These are phyloP conservation scores for Meda fulgida DNA, from an alignment of 2,797 vertebrate genomes.

Conservation along the genomic window DNA sequence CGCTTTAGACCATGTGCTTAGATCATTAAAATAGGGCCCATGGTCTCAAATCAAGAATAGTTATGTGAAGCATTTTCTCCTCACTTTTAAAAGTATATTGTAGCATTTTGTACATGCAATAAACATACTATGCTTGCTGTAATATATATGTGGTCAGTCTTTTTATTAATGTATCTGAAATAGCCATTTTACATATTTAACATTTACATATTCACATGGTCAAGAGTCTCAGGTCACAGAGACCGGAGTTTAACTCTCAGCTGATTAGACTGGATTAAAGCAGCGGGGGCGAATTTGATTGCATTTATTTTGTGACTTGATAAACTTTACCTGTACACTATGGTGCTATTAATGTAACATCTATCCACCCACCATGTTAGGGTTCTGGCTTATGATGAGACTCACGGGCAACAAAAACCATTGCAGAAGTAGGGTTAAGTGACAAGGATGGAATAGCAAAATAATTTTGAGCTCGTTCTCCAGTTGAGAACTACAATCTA, in stretches of 20 bases:
- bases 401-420: not conserved
- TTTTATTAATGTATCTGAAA: slow-evolving; percentile 5
- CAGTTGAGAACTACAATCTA: slow-evolving; percentile 21
- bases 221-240: not conserved
- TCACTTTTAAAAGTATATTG: too few relatives aligned
- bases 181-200: not conserved
- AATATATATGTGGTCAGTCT: too few relatives aligned
- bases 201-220: not conserved
- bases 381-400: slow-evolving; percentile 7
- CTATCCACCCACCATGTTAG: slow-evolving; percentile 2
- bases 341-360: slow-evolving; percentile 16
- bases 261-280: slow-evolving; percentile 6
- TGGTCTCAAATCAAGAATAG: too few relatives aligned
- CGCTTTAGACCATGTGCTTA: too few relatives aligned
- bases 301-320: slow-evolving; percentile 13
- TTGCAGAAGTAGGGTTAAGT: not conserved
- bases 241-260: not conserved
- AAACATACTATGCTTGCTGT: too few relatives aligned
- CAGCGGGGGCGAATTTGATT: not conserved
- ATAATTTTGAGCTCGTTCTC: not conserved
- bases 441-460: not conserved
- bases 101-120: too few relatives aligned
- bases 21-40: too few relatives aligned
- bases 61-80: too few relatives aligned
- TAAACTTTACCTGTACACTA: not conserved